Evolutionary conservation across 2,113 vertebrate species (phyloP).

Genomic region (Albula glossodonta): DNA sequence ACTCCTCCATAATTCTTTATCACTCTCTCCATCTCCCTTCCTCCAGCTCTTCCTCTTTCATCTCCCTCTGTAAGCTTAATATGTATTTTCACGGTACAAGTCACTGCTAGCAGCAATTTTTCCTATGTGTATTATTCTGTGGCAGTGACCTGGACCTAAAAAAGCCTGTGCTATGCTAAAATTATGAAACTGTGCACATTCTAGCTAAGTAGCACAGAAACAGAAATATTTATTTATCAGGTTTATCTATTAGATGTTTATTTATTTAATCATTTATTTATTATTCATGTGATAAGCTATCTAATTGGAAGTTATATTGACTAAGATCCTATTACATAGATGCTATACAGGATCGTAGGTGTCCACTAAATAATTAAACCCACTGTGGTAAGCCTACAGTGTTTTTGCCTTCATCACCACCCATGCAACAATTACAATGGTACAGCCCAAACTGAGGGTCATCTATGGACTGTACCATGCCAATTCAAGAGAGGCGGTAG

Average conservation of each 20-base stretch:
- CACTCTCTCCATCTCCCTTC: neutral
- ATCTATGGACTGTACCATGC: neutral
- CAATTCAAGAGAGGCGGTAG: neutral
- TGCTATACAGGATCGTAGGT: neutral
- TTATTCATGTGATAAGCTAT: neutral
- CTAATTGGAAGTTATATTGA: neutral
- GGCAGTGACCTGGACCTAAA: neutral
- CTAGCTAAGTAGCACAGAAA: neutral
- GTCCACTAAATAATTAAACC: neutral
- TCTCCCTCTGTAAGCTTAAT: neutral
- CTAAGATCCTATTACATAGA: neutral
- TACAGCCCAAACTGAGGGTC: neutral
- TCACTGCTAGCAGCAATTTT: neutral
- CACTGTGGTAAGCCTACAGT: neutral
- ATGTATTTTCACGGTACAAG: neutral
- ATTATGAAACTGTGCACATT: neutral
- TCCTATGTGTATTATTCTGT: neutral
- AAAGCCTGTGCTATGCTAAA: too few relatives aligned
- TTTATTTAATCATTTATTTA: constrained; percentile 8
- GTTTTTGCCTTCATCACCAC: neutral
- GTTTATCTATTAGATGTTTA: neutral
- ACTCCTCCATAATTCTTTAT: neutral
- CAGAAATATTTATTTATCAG: neutral
- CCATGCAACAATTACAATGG: neutral
- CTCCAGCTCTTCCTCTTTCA: too few relatives aligned